These are phyloP conservation scores for Acropternis orthonyx DNA, from an alignment of 2,797 vertebrate genomes.

Conservation along the genomic window DNA sequence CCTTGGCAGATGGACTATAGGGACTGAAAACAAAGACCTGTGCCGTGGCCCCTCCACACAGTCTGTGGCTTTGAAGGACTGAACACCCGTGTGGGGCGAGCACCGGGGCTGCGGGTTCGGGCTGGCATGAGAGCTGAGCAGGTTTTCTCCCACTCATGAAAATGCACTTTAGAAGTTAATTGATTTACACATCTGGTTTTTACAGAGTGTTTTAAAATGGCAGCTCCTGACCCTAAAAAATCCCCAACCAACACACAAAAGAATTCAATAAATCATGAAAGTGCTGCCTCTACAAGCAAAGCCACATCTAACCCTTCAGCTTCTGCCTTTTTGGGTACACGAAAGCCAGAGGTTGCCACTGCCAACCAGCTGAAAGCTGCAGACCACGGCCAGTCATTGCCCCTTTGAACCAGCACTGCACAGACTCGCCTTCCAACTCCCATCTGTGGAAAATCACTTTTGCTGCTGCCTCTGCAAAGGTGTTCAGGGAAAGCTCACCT, in stretches of 20 bases:
- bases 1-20: neutral
- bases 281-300: neutral
- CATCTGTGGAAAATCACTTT: neutral
- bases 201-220: conserved; percentile 37
- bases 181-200: conserved; percentile 21
- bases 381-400: neutral
- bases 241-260: neutral
- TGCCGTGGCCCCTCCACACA: neutral
- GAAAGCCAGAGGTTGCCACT: conserved; percentile 9
- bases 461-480: neutral
- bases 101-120: fast-evolving
- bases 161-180: conserved; percentile 33
- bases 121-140: neutral
- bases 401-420: neutral
- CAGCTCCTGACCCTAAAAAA: conserved; percentile 50
- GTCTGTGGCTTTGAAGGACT: neutral
- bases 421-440: neutral
- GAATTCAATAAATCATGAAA: conserved; percentile 64
- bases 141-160: conserved; percentile 31
- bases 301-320: conserved; percentile 28
- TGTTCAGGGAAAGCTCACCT: neutral
- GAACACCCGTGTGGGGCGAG: neutral
- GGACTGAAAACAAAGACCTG: neutral
- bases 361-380: neutral
- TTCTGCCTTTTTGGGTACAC: neutral